Evolutionary conservation across 2,888 invertebrate species (phyloP), one percentile per base, ranked within the genome.

Genomic region (Apamea monoglypha): DNA sequence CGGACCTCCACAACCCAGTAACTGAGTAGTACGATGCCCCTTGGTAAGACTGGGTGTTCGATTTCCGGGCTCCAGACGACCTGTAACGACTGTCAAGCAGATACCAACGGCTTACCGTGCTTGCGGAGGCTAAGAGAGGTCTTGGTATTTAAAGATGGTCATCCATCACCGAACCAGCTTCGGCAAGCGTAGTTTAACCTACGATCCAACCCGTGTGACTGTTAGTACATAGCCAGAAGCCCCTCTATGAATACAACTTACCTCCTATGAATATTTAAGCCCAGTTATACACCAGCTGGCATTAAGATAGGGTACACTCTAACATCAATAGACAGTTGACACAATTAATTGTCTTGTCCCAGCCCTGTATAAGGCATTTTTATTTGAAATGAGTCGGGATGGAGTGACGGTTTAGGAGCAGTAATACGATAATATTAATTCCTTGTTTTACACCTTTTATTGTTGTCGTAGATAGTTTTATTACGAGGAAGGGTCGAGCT

Each of bases 321-420:
- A 63, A 85, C 36, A 14, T 47, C 66, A 67, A 32, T n/a, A 8
- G 74, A 85, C 77, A 85, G 47, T 82, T 77, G 77, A 74, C 67
- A 77, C 16, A 70, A 25, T 40, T 64, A 68, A 66, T n/a, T 81
- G 56, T n/a, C 40, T 36, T 74, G 76, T 81, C 53, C n/a, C 25
- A 76, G 21, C 21, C n/a, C 12, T 68, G 7, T 29, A 44, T 16
- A 59, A 44, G 40, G 36, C 61, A 6, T 68, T 76, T 76, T 85
- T 50, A 63, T 74, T 69, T 67, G 40, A 29, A 76, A 80, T 71
- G 25, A 25, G 12, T 69, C 56, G 25, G 14, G 6, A 66, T 21
- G 21, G 21, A 40, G 10, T 73, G 68, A 56, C 56, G 1, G 53
- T 32, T 53, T 29, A 14, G 8, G 14, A 44, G 16, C 21, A n/a